Conservation (phyloP, 2,797 vertebrate genomes). For the Acipenser oxyrinchus region DNA sequence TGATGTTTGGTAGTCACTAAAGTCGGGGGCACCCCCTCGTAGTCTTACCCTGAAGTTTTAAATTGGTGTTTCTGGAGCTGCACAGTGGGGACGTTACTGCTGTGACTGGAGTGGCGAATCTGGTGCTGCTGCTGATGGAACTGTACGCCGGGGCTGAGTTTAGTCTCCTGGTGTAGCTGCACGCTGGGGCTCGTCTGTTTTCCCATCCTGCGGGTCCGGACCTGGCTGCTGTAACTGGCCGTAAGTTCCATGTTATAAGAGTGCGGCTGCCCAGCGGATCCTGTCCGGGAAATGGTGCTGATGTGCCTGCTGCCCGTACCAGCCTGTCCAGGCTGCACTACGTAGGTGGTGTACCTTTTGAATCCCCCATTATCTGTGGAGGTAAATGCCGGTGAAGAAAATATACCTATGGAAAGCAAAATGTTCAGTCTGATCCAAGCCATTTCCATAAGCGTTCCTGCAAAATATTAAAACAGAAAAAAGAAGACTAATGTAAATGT, state of each 20-base stretch:
- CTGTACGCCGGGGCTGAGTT: conserved; percentile 18
- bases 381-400: conserved; percentile 45
- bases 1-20: no score
- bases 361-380: conserved; percentile 59
- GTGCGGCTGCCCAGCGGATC: conserved; percentile 42
- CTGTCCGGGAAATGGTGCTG: conserved; percentile 53
- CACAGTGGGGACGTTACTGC: conserved; percentile 28
- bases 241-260: conserved; percentile 67
- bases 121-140: conserved; percentile 41
- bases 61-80: conserved; percentile 34
- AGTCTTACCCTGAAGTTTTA: conserved; percentile 58
- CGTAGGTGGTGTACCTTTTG: conserved; percentile 66
- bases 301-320: conserved; percentile 47
- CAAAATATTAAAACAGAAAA: no score
- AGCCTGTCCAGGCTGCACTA: conserved; percentile 66
- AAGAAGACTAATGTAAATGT: no score
- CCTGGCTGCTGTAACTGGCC: conserved; percentile 46
- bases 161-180: conserved; percentile 49
- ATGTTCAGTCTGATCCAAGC: conserved; percentile 62
- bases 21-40: no score
- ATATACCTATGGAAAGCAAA: conserved; percentile 49
- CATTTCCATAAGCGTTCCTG: conserved; percentile 50
- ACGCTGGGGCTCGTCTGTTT: conserved; percentile 48
- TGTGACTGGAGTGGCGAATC: conserved; percentile 30
- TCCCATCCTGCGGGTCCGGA: conserved; percentile 76